Evolutionary conservation across 2,113 vertebrate genomes (phyloP).

Genomic region (Oxyura jamaicensis): DNA sequence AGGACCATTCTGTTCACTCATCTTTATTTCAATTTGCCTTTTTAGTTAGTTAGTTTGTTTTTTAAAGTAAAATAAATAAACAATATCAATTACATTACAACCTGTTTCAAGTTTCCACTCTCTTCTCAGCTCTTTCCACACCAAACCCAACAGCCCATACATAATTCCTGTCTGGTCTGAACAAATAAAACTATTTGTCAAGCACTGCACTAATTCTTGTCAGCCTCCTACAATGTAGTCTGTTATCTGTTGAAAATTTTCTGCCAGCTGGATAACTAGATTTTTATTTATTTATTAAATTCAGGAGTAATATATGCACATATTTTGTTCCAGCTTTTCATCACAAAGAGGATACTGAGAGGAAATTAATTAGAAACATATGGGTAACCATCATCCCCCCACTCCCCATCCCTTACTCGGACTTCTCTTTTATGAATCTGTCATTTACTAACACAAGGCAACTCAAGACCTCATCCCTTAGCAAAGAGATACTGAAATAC

Average conservation of each 20-base stretch:
- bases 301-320: not conserved
- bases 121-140: not conserved
- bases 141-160: not conserved
- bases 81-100: not conserved
- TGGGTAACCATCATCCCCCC: not conserved
- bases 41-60: not conserved
- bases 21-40: not conserved
- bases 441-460: not conserved
- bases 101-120: not conserved
- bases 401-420: not conserved
- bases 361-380: slow-evolving; percentile 48
- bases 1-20: rapidly evolving
- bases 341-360: not conserved
- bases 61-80: not conserved
- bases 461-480: not conserved
- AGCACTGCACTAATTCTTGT: not conserved
- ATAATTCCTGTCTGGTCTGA: not conserved
- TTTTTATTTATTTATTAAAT: not conserved
- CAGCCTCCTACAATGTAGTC: not conserved
- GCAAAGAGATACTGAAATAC: slow-evolving; percentile 3
- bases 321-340: slow-evolving; percentile 5
- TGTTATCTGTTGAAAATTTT: not conserved
- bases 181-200: not conserved
- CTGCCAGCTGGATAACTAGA: not conserved
- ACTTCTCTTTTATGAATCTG: not conserved